Evolutionary conservation across 2,888 invertebrate species (phyloP).

Genomic region (Nycteola revayana): DNA sequence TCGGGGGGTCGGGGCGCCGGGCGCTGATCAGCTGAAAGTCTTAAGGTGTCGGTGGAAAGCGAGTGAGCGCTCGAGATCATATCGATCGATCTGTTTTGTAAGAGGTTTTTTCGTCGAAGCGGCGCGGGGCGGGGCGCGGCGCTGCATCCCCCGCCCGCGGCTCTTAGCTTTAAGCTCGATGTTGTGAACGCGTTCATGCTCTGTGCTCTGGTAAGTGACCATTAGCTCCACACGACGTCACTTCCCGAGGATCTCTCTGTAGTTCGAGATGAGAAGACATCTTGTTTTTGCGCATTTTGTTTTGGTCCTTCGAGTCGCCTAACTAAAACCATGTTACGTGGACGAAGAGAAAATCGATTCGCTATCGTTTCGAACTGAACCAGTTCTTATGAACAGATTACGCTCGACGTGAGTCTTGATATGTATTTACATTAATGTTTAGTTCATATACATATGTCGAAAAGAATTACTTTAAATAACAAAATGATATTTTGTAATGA

Average conservation of each 20-base stretch:
- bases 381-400: no score
- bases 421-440: no score
- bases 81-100: slow-evolving; percentile 77
- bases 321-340: slow-evolving; percentile 12
- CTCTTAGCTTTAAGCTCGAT: slow-evolving; percentile 28
- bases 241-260: slow-evolving; percentile 6
- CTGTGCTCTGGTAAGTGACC: slow-evolving; percentile 38
- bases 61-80: slow-evolving; percentile 52
- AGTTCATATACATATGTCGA: no score
- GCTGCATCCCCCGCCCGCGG: slow-evolving; percentile 39
- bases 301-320: slow-evolving; percentile 31
- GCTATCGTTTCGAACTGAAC: no score
- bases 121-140: slow-evolving; percentile 53
- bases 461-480: no score
- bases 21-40: slow-evolving; percentile 41
- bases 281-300: slow-evolving; percentile 53
- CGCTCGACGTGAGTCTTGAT: no score
- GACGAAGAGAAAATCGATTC: slow-evolving; percentile 14
- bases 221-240: slow-evolving; percentile 19
- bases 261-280: slow-evolving; percentile 40
- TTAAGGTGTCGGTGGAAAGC: slow-evolving; percentile 35
- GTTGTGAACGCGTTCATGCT: slow-evolving; percentile 33
- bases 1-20: slow-evolving; percentile 14
- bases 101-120: slow-evolving; percentile 57
- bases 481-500: no score